Conservation (phyloP, 2,888 invertebrate genomes). For the Phortica magna region DNA sequence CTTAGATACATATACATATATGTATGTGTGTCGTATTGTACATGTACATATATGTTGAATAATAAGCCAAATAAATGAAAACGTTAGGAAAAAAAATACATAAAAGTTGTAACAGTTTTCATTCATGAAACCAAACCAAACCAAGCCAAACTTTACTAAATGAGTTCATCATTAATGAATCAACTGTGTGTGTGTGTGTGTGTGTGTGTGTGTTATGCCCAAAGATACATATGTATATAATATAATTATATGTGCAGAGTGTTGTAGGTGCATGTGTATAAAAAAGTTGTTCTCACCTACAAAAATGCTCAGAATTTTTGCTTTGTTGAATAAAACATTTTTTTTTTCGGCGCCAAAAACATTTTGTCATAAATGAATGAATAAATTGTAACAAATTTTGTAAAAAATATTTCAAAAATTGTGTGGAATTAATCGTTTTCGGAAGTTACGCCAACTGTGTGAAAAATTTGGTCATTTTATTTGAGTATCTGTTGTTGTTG, state of each 20-base stretch:
- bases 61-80: background rate
- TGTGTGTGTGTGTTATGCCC: background rate
- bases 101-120: background rate
- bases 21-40: no score
- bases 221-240: background rate
- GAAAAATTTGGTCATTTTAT: slow-evolving; percentile 37
- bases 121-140: slow-evolving; percentile 12
- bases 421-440: slow-evolving; percentile 50
- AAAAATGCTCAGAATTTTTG: slow-evolving; percentile 1
- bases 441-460: slow-evolving; percentile 59
- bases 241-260: background rate
- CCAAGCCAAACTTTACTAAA: background rate
- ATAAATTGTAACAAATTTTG: background rate
- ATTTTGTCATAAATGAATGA: no score
- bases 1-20: no score
- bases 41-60: no score
- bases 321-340: background rate
- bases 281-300: background rate
- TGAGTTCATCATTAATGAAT: slow-evolving; percentile 16
- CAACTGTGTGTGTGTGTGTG: background rate
- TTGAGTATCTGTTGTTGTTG: slow-evolving; percentile 22
- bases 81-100: background rate
- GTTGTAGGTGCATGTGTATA: background rate
- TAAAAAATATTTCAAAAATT: background rate
- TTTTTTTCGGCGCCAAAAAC: background rate